A percentile compares a stretch with the other conserved stretches of the same genome.
These are phyloP conservation scores for Drosophila ercepeae DNA, from an alignment of 1,140 invertebrate genomes.

Conservation along the genomic window DNA sequence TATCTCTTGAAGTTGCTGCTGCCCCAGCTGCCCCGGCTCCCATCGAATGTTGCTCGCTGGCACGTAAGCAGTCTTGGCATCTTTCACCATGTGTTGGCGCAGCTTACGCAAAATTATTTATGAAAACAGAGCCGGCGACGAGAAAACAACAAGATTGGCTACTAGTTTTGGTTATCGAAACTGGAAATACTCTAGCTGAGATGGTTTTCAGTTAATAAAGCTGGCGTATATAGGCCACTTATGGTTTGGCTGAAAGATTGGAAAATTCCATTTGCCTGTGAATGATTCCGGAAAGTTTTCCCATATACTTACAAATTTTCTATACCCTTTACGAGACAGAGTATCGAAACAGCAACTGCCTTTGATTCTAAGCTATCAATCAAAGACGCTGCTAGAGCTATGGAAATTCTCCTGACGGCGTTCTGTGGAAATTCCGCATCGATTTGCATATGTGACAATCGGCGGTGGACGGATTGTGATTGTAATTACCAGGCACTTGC, in stretches of 20 bases:
- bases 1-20: constrained; percentile 9
- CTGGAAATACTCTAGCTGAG: constrained; percentile 6
- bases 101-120: constrained; percentile 81
- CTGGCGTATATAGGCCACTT: not conserved
- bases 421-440: constrained; percentile 70
- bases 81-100: constrained; percentile 66
- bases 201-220: not conserved
- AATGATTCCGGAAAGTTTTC: not conserved
- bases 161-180: constrained; percentile 1
- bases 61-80: constrained; percentile 73
- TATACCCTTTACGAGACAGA: not conserved
- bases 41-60: constrained; percentile 30
- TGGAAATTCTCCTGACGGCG: constrained; percentile 54
- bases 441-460: constrained; percentile 71
- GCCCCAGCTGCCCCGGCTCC: constrained; percentile 16
- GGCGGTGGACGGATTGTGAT: constrained; percentile 25
- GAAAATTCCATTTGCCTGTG: not conserved
- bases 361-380: constrained; percentile 65
- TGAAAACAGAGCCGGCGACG: constrained; percentile 63
- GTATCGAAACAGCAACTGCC: constrained; percentile 24
- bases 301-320: too few relatives aligned
- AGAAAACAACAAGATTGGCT: constrained; percentile 5
- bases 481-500: constrained; percentile 51
- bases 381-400: constrained; percentile 21
- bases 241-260: not conserved